Conservation (phyloP, 2,113 vertebrate species). For the Scolopax mira region DNA sequence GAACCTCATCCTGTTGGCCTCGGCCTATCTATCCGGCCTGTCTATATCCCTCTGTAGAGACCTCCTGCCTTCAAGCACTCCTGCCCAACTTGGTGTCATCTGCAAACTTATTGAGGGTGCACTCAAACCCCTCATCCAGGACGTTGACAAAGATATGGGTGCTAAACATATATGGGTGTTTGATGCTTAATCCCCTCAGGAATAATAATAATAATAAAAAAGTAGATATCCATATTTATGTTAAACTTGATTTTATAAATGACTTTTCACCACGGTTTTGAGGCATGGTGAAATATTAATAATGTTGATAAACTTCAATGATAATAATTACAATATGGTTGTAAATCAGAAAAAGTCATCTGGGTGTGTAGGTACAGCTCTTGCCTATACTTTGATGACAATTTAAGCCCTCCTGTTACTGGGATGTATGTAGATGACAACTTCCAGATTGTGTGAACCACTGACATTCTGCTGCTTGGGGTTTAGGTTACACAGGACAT, state of each 20-base stretch:
- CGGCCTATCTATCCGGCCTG: not conserved
- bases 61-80: not conserved
- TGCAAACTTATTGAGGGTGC: not conserved
- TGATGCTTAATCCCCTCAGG: not conserved
- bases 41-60: not conserved
- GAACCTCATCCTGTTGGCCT: not conserved
- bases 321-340: not conserved
- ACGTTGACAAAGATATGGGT: not conserved
- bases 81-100: not conserved
- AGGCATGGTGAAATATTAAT: slow-evolving; percentile 37
- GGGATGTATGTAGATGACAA: not conserved
- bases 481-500: not conserved
- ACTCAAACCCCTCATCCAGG: not conserved
- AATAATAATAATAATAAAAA: not conserved
- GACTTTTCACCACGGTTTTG: not conserved
- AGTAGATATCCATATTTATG: not conserved
- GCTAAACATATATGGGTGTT: not conserved
- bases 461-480: not conserved
- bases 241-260: not conserved
- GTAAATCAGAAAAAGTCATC: not conserved
- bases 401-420: not conserved
- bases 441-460: not conserved
- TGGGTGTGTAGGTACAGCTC: not conserved
- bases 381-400: not conserved
- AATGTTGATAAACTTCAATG: not conserved